Evolutionary conservation across 2,113 vertebrate species (phyloP), one percentile per base, ranked within the genome.

Genomic region (Theristicus caerulescens): DNA sequence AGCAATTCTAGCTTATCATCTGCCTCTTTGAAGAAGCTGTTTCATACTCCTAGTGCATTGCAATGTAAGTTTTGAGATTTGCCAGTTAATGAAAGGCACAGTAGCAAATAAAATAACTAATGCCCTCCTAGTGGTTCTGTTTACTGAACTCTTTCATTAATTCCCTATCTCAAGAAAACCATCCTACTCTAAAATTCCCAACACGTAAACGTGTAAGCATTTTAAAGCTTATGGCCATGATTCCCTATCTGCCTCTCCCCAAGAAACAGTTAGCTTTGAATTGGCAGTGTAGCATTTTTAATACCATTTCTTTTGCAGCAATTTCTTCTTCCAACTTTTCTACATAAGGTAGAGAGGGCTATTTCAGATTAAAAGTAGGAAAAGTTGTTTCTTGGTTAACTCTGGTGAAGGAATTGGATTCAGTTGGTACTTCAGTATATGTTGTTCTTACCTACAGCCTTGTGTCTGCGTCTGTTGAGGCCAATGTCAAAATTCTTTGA

Each of bases 71-170:
- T 84, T 71, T 58, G 54, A 81, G 44, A 91, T 71, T 47, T 62
- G 27, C 36, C 61, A 72, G 16, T 79, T 91, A 90, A 77, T 86
- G 42, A 84, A 91, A 83, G 52, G 69, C 52, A 84, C 69, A 74
- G n/a, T 26, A 83, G 64, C 93, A 94, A 95, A 93, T 54, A 67
- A 93, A 83, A 38, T 47, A 89, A 66, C 34, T 31, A 76, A 87
- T 52, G 58, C 34, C 42, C n/a, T 77, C 84, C 74, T 58, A 47
- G 42, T 80, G 22, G 14, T 80, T 88, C 70, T 57, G 58, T 77
- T 87, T 80, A 73, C 38, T 72, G 54, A 46, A 70, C 40, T 91
- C 18, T 65, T 70, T 67, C 7, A 2, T 49, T 89, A 82, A 76
- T 67, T 76, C 36, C 16, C 27, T 82, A 64, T 66, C 47, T 91